These are phyloP conservation scores for Mimachlamys varia DNA, from an alignment of 2,888 invertebrate species.

Conservation along the genomic window DNA sequence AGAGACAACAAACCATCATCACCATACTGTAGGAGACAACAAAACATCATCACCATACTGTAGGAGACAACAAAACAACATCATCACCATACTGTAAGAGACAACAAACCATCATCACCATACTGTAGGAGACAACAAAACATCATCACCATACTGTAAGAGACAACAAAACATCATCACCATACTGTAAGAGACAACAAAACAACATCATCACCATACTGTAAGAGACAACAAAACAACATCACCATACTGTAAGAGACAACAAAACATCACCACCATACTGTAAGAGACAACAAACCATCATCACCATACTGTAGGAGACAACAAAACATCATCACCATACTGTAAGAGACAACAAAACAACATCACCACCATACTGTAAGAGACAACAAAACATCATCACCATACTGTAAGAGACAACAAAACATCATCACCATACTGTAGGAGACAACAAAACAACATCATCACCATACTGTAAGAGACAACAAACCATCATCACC, in stretches of 20 bases:
- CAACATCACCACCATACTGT: slow-evolving; percentile 71
- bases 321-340: not conserved
- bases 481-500: no score
- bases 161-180: slow-evolving; percentile 68
- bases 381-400: slow-evolving; percentile 47
- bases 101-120: no score
- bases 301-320: slow-evolving; percentile 71
- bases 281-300: no score
- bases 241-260: slow-evolving; percentile 69
- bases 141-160: no score
- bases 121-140: slow-evolving; percentile 61
- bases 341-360: no score
- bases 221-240: no score
- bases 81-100: no score
- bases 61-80: slow-evolving; percentile 48
- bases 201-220: no score
- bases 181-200: slow-evolving; percentile 64
- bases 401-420: no score
- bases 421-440: slow-evolving; percentile 72
- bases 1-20: slow-evolving; percentile 41
- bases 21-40: no score
- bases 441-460: slow-evolving; percentile 51
- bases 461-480: no score
- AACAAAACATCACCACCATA: not conserved
- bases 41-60: slow-evolving; percentile 72